Evolutionary conservation across 2,797 vertebrate species (phyloP), one percentile per base, ranked within the genome.

Genomic region (Melanotaenia maccullochi): DNA sequence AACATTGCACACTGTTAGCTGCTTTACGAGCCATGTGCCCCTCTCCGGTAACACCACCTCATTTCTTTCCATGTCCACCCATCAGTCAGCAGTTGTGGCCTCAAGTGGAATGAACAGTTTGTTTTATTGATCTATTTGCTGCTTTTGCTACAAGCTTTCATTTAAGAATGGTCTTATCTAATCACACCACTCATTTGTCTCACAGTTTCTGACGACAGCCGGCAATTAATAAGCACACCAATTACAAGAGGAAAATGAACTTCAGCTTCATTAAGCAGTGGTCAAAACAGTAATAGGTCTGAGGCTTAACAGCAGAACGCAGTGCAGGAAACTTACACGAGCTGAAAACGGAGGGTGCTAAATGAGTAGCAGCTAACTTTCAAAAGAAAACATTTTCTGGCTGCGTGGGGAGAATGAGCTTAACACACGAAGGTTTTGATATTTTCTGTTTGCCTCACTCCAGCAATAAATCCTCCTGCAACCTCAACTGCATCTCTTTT

Each of bases 151-250:
- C 81, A 81, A 79, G 83, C 81, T 24, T 85, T 73, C 65, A 64
- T 83, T 89, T 88, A 79, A 82, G 82, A 69, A 75, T 0, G 59
- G 56, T 71, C 85, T 90, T 85, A 92, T 92, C 86, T 88, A 84
- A 93, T 92, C 86, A 84, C 87, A 74, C 60, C 60, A n/a, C 68
- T 87, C 73, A 86, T 90, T 87, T 86, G 90, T 87, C 75, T 85
- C 82, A 66, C 74, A 61, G 79, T 74, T 83, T 74, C 81, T 47
- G n/a, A 68, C 75, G 38, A 66, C 79, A 71, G 65, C 71, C 65
- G 51, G 73, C 85, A 82, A 90, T 88, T 89, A 88, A 92, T 89
- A 87, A 78, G 86, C 85, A 81, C 81, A 85, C 65, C 78, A 84
- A 87, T 90, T 91, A 91, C 76, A 62, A n/a, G 36, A 60, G 74